Percentiles rank a stretch among this genome's conserved stretches.
These are phyloP conservation scores for Thamnaconus septentrionalis DNA, from an alignment of 2,113 vertebrate genomes.

Conservation along the genomic window DNA sequence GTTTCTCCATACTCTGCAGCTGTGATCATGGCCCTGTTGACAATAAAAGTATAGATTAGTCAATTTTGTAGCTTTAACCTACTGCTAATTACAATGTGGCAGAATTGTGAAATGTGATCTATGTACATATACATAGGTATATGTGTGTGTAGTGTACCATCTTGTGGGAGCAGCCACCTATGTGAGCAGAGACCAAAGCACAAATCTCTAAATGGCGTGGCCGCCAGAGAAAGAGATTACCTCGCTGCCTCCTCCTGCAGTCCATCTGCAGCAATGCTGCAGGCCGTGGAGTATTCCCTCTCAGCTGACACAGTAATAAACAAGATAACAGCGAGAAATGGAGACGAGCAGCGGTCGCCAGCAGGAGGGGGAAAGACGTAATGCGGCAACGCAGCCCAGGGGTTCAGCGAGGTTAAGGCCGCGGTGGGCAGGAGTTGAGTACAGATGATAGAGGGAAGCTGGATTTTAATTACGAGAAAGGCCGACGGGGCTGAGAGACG, in stretches of 20 bases:
- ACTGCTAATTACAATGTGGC: too few relatives aligned
- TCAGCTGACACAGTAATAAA: slow-evolving; percentile 34
- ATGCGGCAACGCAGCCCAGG: background rate
- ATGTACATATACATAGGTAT: too few relatives aligned
- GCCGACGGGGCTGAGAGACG: slow-evolving; percentile 10
- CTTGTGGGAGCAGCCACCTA: too few relatives aligned
- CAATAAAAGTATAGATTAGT: background rate
- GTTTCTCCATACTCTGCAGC: slow-evolving; percentile 76
- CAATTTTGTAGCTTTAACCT: background rate
- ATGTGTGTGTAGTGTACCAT: too few relatives aligned
- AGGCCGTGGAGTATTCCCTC: slow-evolving; percentile 3
- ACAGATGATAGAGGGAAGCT: background rate
- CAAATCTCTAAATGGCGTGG: too few relatives aligned
- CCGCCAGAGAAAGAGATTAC: too few relatives aligned
- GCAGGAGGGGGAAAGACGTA: slow-evolving; percentile 15
- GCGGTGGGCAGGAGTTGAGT: background rate
- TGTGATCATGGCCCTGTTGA: slow-evolving; percentile 76
- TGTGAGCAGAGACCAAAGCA: too few relatives aligned
- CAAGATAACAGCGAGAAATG: slow-evolving; percentile 31
- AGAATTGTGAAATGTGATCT: too few relatives aligned
- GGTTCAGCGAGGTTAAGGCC: background rate
- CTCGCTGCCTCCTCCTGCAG: too few relatives aligned
- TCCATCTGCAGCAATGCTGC: background rate
- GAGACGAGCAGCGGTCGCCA: slow-evolving; percentile 10
- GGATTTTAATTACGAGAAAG: slow-evolving; percentile 11